Percentiles rank a stretch among this genome's conserved stretches.
These are phyloP conservation scores for Tipula helvola DNA, from an alignment of 2,888 invertebrate genomes.

Conservation along the genomic window DNA sequence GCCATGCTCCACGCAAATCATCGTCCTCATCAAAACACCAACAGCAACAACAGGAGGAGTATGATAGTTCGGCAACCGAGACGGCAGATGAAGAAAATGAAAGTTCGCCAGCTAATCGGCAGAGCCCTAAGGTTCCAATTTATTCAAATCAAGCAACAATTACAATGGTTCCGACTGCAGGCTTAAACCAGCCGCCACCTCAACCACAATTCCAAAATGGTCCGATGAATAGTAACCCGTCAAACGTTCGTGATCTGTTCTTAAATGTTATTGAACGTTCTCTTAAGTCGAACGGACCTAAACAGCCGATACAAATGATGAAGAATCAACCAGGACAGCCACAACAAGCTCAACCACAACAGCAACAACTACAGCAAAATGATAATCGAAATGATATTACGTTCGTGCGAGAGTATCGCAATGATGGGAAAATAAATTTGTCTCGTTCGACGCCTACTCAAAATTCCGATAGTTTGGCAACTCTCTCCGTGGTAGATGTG, in stretches of 20 bases:
- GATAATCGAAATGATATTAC: constrained; percentile 26
- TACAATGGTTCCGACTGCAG: constrained; percentile 29
- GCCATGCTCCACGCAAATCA: constrained; percentile 33
- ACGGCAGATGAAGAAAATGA: constrained; percentile 79
- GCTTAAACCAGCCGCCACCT: constrained; percentile 15
- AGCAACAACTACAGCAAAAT: constrained; percentile 7
- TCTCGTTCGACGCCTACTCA: constrained; percentile 15
- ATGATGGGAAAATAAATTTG: constrained; percentile 22
- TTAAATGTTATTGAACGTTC: constrained; percentile 73
- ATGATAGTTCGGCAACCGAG: constrained; percentile 64
- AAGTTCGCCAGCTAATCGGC: constrained; percentile 44
- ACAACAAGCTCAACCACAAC: neutral
- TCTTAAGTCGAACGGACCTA: constrained; percentile 45
- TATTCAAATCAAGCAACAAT: constrained; percentile 33
- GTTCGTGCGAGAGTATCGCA: constrained; percentile 35
- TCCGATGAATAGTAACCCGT: constrained; percentile 34
- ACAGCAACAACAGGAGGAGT: constrained; percentile 44
- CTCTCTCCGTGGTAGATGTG: constrained; percentile 53
- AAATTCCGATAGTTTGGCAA: constrained; percentile 43
- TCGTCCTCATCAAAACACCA: constrained; percentile 18
- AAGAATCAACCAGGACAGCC: neutral
- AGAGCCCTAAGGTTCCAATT: constrained; percentile 35
- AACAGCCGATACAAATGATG: constrained; percentile 17
- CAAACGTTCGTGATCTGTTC: constrained; percentile 72
- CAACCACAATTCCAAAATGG: constrained; percentile 21